Base-by-base conservation (phyloP, 1,140 invertebrate genomes). In the Plectrocnemia conspersa region DNA sequence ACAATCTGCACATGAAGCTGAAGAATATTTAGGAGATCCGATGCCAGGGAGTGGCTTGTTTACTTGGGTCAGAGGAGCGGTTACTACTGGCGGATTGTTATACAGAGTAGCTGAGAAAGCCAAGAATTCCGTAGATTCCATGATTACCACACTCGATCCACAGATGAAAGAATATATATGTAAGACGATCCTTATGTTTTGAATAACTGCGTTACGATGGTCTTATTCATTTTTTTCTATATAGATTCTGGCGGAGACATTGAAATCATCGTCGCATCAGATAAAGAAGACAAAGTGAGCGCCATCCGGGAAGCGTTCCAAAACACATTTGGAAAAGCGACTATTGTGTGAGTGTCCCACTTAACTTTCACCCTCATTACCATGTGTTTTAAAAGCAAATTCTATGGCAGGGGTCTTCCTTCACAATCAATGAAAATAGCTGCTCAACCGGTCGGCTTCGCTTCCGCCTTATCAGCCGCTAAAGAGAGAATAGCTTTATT, bases 121-220 rank as follows among this genome's bases (percentile, higher is more conserved):
- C 0, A 90, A 88, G 72, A 88, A 75, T 66, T 89, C 87, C 7
- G 83, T 92, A 0, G 88, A 91, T 65, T 83, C 84, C 0, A 85
- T 93, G 77, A 91, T 93, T 25, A 92, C 89, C 13, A 92, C 89
- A 13, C 72, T 93, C 7, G 90, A 93, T 72, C 90, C 90, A 15
- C 89, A 91, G 68, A 92, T 93, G 90, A 87, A 84, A 66, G 86
- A 91, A 73, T 85, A 88, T 68, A 82, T 91, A 58, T 82, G 88
- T 92, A 78, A 81, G 80, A 65, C 60, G 29, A 45, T 9, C 23
- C 4, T 33, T 3, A 47, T 22, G 6, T 18, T 1, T 46, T 46
- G 1, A 47, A 29, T 36, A 21, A 18, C 29, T 44, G 27, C 22
- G 6, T 24, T 21, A 24, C 15, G 7, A 10, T 38, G 35, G 11